Evolutionary conservation across 2,113 vertebrate genomes (phyloP), one percentile per base, ranked within the genome.

Genomic region (Malaclemys terrapin): DNA sequence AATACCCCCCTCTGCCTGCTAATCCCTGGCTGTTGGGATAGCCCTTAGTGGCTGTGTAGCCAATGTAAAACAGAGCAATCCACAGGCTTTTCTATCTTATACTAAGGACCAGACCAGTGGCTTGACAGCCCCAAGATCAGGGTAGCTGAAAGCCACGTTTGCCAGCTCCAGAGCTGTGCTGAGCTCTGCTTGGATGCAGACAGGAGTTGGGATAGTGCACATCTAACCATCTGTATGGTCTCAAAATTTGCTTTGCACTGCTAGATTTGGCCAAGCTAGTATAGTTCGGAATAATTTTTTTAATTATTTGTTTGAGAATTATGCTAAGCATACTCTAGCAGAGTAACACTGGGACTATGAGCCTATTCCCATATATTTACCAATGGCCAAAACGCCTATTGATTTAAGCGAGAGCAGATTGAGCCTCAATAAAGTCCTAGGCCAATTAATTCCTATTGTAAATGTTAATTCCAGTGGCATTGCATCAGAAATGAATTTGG

Each of bases 361-460:
- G 22, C 24, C 72, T 54, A n/a, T 75, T 85, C n/a, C 24, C 16
- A 38, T 45, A 27, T 42, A 38, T 38, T 72, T 29, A 8, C 22
- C 31, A 49, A 2, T 10, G 2, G 22, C 45, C 83, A 96, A 57
- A 72, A 72, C 8, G 3, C 31, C 14, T 0, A 0, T 90, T 91
- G 16, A 10, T 3, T 76, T 85, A 25, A n/a, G 10, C 80, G 84
- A 45, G 52, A 91, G 59, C 50, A 6, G 76, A 89, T 82, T 88
- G 72, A 57, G 50, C 3, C 82, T 85, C 54, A 59, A 27, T 27
- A 19, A 25, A 1, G 1, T 95, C 29, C 8, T 72, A 69, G 62
- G 16, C 35, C 16, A 19, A 85, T 94, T 10, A 92, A 27, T 89
- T 96, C 2, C 13, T 80, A 54, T 4, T 93, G 52, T 82, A 89